Evolutionary conservation across 2,113 vertebrate species (phyloP).

Genomic region (Aegithalos caudatus): DNA sequence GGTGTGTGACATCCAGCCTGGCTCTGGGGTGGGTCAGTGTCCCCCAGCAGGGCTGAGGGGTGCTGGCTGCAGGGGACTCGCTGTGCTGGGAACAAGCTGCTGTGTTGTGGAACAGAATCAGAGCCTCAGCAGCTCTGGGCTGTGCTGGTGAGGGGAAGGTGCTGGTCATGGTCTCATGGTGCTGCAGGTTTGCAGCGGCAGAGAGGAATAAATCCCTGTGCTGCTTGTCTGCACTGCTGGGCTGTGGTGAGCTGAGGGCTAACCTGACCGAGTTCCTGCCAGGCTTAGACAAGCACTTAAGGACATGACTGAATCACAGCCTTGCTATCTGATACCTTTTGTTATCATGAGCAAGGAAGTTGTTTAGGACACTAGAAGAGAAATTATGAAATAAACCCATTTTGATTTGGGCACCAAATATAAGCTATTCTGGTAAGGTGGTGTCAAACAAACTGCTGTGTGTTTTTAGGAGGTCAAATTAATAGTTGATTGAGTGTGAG

Average conservation of each 20-base stretch:
- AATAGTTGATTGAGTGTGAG: background rate
- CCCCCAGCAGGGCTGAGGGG: background rate
- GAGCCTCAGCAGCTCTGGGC: background rate
- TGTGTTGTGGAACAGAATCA: accelerated
- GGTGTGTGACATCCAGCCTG: background rate
- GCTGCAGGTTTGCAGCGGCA: background rate
- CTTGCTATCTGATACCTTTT: background rate
- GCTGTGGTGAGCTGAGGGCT: accelerated
- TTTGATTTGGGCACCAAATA: background rate
- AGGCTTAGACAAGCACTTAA: background rate
- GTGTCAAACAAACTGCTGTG: background rate
- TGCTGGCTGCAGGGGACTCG: accelerated
- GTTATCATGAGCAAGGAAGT: background rate
- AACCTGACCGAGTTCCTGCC: background rate
- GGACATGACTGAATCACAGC: background rate
- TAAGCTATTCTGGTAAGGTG: background rate
- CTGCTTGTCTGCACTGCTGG: accelerated
- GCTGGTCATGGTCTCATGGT: accelerated
- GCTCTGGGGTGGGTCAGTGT: accelerated
- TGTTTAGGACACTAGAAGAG: background rate
- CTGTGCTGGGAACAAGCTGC: accelerated
- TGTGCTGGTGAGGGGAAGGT: background rate
- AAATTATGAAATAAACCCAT: background rate
- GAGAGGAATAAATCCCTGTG: background rate
- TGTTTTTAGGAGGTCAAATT: background rate